A percentile compares a stretch with the other conserved stretches of the same genome.
Evolutionary conservation across 2,888 invertebrate species (phyloP).

Genomic region (Graphium colonna): DNA sequence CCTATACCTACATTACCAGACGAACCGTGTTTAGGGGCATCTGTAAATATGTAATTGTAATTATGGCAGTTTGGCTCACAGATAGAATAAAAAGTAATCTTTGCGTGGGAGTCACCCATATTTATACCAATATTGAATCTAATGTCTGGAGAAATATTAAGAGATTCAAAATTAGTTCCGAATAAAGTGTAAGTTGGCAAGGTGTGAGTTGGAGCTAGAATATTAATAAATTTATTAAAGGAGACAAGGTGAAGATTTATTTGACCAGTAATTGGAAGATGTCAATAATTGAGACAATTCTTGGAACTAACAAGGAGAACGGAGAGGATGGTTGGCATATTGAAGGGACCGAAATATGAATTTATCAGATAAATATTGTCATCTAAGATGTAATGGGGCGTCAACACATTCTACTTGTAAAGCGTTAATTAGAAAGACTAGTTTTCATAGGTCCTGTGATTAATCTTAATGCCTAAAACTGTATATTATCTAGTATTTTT

Average conservation of each 20-base stretch:
- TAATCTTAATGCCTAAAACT: background rate
- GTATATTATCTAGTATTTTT: background rate
- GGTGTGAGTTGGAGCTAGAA: too few species aligned
- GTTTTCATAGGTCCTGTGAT: background rate
- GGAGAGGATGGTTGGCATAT: too few species aligned
- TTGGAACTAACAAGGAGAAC: background rate
- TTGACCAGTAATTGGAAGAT: too few species aligned
- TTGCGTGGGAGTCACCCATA: background rate
- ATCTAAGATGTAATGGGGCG: too few species aligned
- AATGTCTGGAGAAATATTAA: too few species aligned
- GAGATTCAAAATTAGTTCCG: background rate
- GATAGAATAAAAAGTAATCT: background rate
- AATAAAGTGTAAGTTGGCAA: background rate
- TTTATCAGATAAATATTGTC: too few species aligned
- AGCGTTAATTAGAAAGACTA: background rate
- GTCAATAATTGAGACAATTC: too few species aligned
- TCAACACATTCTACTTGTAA: too few species aligned
- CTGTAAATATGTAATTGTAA: background rate
- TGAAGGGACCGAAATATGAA: background rate
- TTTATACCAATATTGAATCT: too few species aligned
- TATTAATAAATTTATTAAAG: background rate
- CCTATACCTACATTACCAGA: too few species aligned
- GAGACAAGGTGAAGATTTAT: too few species aligned
- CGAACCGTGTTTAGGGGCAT: too few species aligned
- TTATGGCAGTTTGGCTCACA: background rate